Conservation (phyloP, 2,888 invertebrate species). For the Agonopterix subpropinquella region DNA sequence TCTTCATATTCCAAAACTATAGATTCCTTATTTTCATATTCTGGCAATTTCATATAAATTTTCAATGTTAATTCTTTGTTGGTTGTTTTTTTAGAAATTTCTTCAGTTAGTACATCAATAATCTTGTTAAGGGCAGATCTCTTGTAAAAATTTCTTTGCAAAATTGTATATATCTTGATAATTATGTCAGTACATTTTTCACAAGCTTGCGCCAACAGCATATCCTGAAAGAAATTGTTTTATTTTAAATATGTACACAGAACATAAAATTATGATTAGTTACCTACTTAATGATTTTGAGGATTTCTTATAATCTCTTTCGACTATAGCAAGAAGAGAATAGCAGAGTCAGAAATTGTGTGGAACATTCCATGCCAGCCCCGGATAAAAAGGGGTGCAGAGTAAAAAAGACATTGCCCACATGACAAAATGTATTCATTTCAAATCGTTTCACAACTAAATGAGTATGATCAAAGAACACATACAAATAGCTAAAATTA, state of each 20-base stretch:
- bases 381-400: no score
- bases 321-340: no score
- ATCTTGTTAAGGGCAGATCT: slow-evolving; percentile 14
- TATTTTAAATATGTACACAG: not conserved
- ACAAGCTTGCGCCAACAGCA: slow-evolving; percentile 30
- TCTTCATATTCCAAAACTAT: not conserved
- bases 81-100: slow-evolving; percentile 13
- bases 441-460: no score
- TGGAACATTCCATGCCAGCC: no score
- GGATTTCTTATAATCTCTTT: no score
- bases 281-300: no score
- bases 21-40: not conserved
- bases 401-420: no score
- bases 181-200: slow-evolving; percentile 28
- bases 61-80: not conserved
- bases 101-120: slow-evolving; percentile 17
- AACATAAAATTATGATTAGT: no score
- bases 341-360: no score
- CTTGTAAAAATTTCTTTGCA: slow-evolving; percentile 24
- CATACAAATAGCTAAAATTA: no score
- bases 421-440: no score
- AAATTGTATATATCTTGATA: slow-evolving; percentile 26
- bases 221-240: slow-evolving; percentile 31
- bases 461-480: no score
- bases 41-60: not conserved